Conservation (phyloP, 1,140 invertebrate species). For the Drosophila nigromelanica region DNA sequence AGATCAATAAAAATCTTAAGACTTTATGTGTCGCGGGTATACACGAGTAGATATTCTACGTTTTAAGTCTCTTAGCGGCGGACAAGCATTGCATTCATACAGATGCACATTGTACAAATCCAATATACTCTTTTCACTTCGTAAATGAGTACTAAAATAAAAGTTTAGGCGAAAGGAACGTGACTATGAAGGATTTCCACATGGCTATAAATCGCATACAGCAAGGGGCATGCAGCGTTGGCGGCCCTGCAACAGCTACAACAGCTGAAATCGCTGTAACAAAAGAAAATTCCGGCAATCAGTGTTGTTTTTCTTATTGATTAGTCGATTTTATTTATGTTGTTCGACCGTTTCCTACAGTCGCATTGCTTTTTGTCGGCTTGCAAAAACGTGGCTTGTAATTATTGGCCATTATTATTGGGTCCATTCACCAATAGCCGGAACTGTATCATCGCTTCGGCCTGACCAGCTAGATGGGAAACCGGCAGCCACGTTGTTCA, state of each 20-base stretch:
- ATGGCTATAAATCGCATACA: constrained; percentile 61
- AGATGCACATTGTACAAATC: too few relatives aligned
- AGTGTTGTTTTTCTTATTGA: constrained; percentile 64
- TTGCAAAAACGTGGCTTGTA: constrained; percentile 76
- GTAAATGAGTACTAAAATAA: neutral
- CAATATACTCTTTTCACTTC: too few relatives aligned
- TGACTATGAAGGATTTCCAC: constrained; percentile 67
- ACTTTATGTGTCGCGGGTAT: too few relatives aligned
- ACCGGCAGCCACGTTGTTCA: constrained; percentile 33
- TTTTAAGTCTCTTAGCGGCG: too few relatives aligned
- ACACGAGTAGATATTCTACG: too few relatives aligned
- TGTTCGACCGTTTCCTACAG: constrained; percentile 3
- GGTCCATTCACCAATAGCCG: constrained; percentile 65
- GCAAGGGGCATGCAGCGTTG: constrained; percentile 27
- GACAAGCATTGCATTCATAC: too few relatives aligned
- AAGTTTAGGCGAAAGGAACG: constrained; percentile 50
- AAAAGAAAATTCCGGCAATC: constrained; percentile 48
- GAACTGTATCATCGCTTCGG: constrained; percentile 52
- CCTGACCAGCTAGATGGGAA: constrained; percentile 55
- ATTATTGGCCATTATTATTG: constrained; percentile 79
- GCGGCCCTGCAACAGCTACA: constrained; percentile 20
- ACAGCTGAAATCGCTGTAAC: constrained; percentile 3
- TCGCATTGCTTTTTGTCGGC: constrained; percentile 39
- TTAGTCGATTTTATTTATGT: constrained; percentile 68
- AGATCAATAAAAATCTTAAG: too few relatives aligned